Conservation (phyloP, 2,888 invertebrate species). For the Orthosia incerta region DNA sequence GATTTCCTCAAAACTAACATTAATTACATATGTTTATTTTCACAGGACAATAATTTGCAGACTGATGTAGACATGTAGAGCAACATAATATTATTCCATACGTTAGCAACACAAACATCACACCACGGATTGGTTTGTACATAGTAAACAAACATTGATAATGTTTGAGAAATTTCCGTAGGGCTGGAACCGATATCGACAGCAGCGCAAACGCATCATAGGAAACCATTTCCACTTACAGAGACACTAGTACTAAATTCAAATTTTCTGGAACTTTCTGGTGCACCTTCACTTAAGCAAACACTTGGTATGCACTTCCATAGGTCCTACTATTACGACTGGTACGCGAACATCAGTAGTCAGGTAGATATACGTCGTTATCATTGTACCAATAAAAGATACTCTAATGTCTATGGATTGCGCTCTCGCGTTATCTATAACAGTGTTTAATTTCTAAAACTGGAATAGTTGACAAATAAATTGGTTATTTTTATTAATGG, state of each 20-base stretch:
- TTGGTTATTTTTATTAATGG: constrained; percentile 24
- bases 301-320: constrained; percentile 41
- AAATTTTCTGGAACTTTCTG: constrained; percentile 4
- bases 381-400: constrained; percentile 88
- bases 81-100: constrained; percentile 21
- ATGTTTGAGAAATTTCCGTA: constrained; percentile 46
- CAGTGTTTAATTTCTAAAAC: constrained; percentile 72
- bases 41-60: not conserved
- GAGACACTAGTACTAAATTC: not conserved
- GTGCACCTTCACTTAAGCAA: constrained; percentile 23
- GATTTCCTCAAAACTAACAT: not conserved
- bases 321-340: constrained; percentile 71
- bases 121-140: constrained; percentile 12
- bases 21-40: not conserved
- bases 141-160: constrained; percentile 50
- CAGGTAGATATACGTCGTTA: constrained; percentile 79
- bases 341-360: constrained; percentile 74
- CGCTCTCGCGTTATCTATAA: constrained; percentile 77
- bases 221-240: constrained; percentile 26
- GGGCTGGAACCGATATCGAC: constrained; percentile 9
- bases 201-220: constrained; percentile 1
- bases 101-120: constrained; percentile 15
- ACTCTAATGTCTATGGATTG: constrained; percentile 82
- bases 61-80: constrained; percentile 13
- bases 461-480: constrained; percentile 62